Evolutionary conservation across 2,113 vertebrate species (phyloP).

Genomic region (Calonectris borealis): DNA sequence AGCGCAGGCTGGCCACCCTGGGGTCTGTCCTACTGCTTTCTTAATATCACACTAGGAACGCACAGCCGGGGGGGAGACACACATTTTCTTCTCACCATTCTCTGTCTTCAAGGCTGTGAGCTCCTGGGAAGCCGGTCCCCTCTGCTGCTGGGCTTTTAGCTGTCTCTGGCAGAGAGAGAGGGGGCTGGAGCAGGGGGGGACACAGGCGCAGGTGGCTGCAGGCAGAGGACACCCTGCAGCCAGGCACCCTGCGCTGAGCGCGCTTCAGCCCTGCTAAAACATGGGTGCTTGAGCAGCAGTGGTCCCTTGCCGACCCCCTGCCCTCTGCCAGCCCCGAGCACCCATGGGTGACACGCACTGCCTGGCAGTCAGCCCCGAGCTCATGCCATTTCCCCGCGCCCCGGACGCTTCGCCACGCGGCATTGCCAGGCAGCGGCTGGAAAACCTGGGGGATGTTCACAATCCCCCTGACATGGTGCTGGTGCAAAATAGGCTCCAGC

Average conservation of each 20-base stretch:
- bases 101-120: conserved; percentile 31
- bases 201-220: neutral
- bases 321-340: neutral
- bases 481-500: neutral
- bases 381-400: rapidly evolving
- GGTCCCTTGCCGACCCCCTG: neutral
- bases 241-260: neutral
- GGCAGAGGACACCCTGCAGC: neutral
- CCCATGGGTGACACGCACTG: rapidly evolving
- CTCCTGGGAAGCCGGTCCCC: conserved; percentile 27
- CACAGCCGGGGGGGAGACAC: rapidly evolving
- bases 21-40: neutral
- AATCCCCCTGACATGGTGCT: neutral
- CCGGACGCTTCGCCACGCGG: rapidly evolving
- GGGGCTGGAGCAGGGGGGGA: neutral
- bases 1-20: no score
- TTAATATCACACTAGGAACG: neutral
- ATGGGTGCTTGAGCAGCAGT: rapidly evolving
- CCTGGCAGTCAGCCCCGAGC: neutral
- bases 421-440: neutral
- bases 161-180: conserved; percentile 57
- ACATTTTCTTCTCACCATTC: conserved; percentile 55
- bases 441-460: neutral
- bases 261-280: neutral
- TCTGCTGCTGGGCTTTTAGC: conserved; percentile 42